Evolutionary conservation across 2,113 vertebrate genomes (phyloP).

Genomic region (Dryoscopus gambensis): DNA sequence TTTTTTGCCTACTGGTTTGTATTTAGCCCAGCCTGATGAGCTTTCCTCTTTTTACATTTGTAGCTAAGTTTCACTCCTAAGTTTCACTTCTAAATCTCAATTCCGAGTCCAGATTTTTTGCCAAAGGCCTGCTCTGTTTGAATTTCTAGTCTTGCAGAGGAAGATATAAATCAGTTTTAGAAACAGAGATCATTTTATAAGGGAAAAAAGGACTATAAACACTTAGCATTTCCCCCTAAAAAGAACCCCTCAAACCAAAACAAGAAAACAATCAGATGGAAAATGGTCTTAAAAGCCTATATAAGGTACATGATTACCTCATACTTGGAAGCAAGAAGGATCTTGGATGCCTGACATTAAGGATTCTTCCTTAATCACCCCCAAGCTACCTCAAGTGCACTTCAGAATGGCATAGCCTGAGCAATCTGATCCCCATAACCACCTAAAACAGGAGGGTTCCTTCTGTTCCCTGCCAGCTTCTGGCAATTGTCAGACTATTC

Average conservation of each 20-base stretch:
- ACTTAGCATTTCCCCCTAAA: not conserved
- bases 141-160: not conserved
- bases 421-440: not conserved
- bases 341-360: not conserved
- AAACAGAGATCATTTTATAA: conserved; percentile 3
- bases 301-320: not conserved
- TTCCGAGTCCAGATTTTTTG: not conserved
- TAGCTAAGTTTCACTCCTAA: not conserved
- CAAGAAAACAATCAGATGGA: not conserved
- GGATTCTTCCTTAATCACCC: not conserved
- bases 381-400: not conserved
- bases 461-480: not conserved
- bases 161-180: not conserved
- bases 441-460: not conserved
- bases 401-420: not conserved
- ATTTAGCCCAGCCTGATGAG: not conserved
- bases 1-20: not conserved
- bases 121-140: not conserved
- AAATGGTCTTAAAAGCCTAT: not conserved
- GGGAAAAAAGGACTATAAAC: not conserved
- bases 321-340: not conserved
- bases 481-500: not conserved
- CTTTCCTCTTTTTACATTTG: not conserved
- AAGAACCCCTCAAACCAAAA: not conserved
- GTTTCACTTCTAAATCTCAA: not conserved